Evolutionary conservation across 2,113 vertebrate species (phyloP), one percentile per base, ranked within the genome.

Genomic region (Muntiacus reevesi): DNA sequence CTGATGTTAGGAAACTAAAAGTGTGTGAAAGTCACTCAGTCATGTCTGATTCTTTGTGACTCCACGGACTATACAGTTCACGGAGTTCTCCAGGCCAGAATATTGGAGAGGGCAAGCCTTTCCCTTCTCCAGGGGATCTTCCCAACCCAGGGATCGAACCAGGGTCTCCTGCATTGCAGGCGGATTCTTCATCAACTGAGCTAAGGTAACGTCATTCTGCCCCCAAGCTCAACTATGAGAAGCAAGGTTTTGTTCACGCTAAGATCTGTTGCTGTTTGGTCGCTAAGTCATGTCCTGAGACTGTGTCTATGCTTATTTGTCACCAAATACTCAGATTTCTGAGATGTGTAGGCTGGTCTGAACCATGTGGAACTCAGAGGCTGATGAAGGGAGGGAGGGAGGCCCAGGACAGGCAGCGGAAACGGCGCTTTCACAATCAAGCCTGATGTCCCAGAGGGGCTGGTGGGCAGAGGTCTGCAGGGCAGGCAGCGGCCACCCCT

Each of bases 281-380:
- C 15, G 5, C 6, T 43, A 43, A 76, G 23, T 76, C 40, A 43
- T 27, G 40, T 43, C 13, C 40, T 76, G 27, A 52, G 79, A 33
- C 62, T 7, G 2, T 4, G 27, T 25, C 21, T 74, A 2, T 6
- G 40, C 3, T 27, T 7, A 25, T 30, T 25, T 33, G 17, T 78
- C 28, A 89, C 45, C 27, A 52, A 59, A 52, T 3, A 55, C 16
- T 36, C 27, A 43, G 54, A 17, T 43, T 30, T 36, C 87, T 36
- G 55, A 67, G 50, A 11, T 28, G 30, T 0, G 2, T 19, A 27
- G 12, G n/a, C 85, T 89, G 81, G 3, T 57, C 28, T 36, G 15
- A 86, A 23, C 94, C 93, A 91, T 36, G 92, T 43, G 88, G 97
- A 55, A 92, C 6, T 27, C 30, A 12, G 19, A 36, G 11, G 16